A percentile compares a stretch with the other conserved stretches of the same genome.
These are phyloP conservation scores for Bucorvus abyssinicus DNA, from an alignment of 2,797 vertebrate species.

Conservation along the genomic window DNA sequence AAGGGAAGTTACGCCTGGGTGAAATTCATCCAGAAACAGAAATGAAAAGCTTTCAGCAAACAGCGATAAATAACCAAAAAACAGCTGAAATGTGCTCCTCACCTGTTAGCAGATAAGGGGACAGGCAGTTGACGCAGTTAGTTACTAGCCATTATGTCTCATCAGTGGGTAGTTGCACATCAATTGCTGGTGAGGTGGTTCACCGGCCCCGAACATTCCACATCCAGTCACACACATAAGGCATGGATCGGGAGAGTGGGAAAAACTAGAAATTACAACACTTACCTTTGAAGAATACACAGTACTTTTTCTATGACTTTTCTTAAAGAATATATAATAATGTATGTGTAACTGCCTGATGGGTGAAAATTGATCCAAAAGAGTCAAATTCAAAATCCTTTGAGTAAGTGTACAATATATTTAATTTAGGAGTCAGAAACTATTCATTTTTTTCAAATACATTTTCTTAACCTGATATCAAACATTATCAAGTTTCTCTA, in stretches of 20 bases:
- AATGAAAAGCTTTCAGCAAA: slow-evolving; percentile 43
- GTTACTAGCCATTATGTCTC: slow-evolving; percentile 31
- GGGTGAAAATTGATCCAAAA: background rate
- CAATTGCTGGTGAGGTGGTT: slow-evolving; percentile 35
- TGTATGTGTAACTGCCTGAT: background rate
- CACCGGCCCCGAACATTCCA: slow-evolving; percentile 32
- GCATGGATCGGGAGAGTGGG: background rate
- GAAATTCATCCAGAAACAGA: slow-evolving; percentile 19
- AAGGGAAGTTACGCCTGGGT: background rate
- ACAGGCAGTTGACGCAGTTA: slow-evolving; percentile 28
- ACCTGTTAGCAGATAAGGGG: slow-evolving; percentile 46
- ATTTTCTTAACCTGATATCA: background rate
- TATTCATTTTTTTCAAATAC: background rate
- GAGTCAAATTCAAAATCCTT: background rate
- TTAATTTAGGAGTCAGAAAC: background rate
- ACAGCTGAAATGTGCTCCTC: slow-evolving; percentile 41
- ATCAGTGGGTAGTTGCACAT: slow-evolving; percentile 33
- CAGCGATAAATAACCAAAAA: slow-evolving; percentile 10
- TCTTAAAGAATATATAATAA: slow-evolving; percentile 5
- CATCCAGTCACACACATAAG: slow-evolving; percentile 25
- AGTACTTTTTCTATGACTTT: slow-evolving; percentile 31
- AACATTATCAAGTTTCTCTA: background rate
- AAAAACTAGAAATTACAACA: slow-evolving; percentile 52
- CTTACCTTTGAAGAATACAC: slow-evolving; percentile 37
- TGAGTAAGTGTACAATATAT: background rate